Evolutionary conservation across 2,888 invertebrate species (phyloP).

Genomic region (Elmis aenea): DNA sequence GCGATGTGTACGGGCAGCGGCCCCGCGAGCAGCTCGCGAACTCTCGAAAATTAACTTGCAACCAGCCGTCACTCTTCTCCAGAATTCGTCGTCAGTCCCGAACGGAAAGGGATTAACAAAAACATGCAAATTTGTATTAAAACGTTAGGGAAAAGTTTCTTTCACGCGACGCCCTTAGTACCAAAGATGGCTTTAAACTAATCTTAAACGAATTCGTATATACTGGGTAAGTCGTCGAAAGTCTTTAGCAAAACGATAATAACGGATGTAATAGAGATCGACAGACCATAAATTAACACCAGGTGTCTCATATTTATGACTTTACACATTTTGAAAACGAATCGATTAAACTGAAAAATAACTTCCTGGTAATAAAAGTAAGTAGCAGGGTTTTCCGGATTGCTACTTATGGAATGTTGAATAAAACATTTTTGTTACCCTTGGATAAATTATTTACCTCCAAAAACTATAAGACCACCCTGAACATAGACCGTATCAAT

Average conservation of each 20-base stretch:
- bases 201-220: background rate
- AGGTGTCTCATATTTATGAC: too few species aligned
- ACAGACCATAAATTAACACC: slow-evolving; percentile 9
- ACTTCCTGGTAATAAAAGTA: too few species aligned
- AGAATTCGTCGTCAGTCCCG: slow-evolving; percentile 15
- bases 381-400: too few species aligned
- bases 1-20: slow-evolving; percentile 34
- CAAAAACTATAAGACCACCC: too few species aligned
- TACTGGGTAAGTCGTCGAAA: background rate
- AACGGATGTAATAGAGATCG: slow-evolving; percentile 8
- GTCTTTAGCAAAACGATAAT: background rate
- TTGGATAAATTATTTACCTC: too few species aligned
- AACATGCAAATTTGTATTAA: slow-evolving; percentile 48
- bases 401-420: too few species aligned
- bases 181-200: background rate
- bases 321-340: too few species aligned
- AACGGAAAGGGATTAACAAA: slow-evolving; percentile 41
- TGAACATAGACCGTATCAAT: too few species aligned
- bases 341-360: too few species aligned
- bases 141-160: slow-evolving; percentile 41
- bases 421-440: too few species aligned
- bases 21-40: slow-evolving; percentile 37
- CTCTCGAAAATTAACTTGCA: slow-evolving; percentile 43
- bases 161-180: slow-evolving; percentile 3
- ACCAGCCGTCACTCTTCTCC: slow-evolving; percentile 36